Base-by-base conservation (phyloP, 1,140 invertebrate species). In the Papilio xuthus region DNA sequence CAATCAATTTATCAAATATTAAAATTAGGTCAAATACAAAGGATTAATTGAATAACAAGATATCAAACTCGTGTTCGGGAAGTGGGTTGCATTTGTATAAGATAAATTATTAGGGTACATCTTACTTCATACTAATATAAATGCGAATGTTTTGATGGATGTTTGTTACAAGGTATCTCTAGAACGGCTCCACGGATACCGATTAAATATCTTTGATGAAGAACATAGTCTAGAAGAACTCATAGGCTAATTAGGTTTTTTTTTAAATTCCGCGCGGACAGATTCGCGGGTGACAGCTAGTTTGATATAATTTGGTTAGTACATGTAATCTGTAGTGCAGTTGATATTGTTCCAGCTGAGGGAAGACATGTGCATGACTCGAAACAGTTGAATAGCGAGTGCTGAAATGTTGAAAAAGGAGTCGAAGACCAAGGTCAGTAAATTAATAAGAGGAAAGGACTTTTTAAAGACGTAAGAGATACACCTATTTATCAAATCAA, bases 361-460 rank as follows among this genome's bases (percentile, higher is more conserved):
- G 50, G n/a, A 26, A 20, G 10, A 6, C 23, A 56, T 28, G 53
- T 50, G 10, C 23, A 10, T 60, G 15, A 26, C 28, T 6, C 13
- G 28, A 37, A 75, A 18, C 41, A 32, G 53, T 18, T 73, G 72
- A 76, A 63, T 53, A 74, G 15, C 72, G 12, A 28, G 74, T 41
- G 28, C 10, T 47, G 74, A 53, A 41, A 76, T 76, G 74, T 76
- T 76, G 74, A 76, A 76, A 76, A 76, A 76, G 53, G 74, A 76
- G 18, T 76, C 74, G 9, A 76, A 76, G 18, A 53, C 32, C 60
- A 76, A 76, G 37, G 74, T 76, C 2, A 56, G 74, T 74, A 67
- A 67, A 3, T 23, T 67, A 28, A 67, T 67, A 15, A 47, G 4
- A 18, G 44, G 4, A 67, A 28, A 12, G 1, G 9, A 26, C 26